These are phyloP conservation scores for Trypoxylus dichotomus DNA, from an alignment of 1,140 invertebrate species.

Conservation along the genomic window DNA sequence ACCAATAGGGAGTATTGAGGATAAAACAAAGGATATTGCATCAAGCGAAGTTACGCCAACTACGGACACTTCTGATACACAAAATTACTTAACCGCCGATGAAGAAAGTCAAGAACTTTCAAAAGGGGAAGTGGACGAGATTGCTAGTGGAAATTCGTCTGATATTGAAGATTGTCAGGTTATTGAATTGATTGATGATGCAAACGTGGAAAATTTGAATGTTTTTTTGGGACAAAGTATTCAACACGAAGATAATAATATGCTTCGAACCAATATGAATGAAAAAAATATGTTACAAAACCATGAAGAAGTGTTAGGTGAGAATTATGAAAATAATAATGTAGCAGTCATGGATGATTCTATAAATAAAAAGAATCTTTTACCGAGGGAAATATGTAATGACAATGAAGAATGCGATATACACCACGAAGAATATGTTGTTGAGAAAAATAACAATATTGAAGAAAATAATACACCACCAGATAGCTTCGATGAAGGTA, in stretches of 20 bases:
- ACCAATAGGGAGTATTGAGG: neutral
- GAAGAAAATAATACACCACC: neutral
- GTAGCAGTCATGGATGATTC: neutral
- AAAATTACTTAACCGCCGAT: conserved; percentile 5
- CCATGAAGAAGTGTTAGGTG: neutral
- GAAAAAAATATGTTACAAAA: neutral
- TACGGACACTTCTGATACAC: neutral
- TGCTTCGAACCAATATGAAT: neutral
- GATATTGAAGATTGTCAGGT: neutral
- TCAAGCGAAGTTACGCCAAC: neutral
- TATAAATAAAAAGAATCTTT: neutral
- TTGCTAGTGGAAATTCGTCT: neutral
- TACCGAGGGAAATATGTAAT: no score
- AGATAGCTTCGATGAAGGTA: conserved; percentile 42
- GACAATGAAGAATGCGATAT: neutral
- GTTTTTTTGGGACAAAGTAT: neutral
- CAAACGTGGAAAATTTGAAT: neutral
- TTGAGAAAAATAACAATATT: neutral
- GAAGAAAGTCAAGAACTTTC: neutral
- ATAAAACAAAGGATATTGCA: neutral
- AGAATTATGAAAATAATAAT: neutral
- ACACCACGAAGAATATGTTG: neutral
- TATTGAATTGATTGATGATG: conserved; percentile 4
- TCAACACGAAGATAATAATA: neutral
- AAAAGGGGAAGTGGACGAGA: neutral